Base-by-base conservation (phyloP, 64 coral and sea anemone species). In the Montipora capricornis region DNA sequence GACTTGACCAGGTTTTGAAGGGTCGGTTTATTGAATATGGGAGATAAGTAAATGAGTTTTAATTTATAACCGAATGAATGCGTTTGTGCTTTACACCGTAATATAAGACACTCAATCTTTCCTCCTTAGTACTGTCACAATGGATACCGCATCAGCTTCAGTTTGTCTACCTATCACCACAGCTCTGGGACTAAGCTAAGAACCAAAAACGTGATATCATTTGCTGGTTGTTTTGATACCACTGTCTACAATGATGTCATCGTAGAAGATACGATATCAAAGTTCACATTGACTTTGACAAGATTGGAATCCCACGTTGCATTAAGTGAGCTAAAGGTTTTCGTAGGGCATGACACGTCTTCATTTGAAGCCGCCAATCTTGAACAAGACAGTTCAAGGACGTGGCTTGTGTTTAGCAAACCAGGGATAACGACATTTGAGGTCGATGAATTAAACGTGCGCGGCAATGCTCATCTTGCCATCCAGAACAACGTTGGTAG, bases 221-320 rank as follows among this genome's bases (percentile, higher is more conserved):
- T 93, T 66, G 85, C 87, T 48, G 83, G 84, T 17, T 98, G 97
- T 66, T 96, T 91, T 76, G 81, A 98, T 77, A 98, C 97, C 80
- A 84, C 82, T 14, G 50, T 96, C 8, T 98, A 91, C 75, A 62
- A 91, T 10, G 97, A 98, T 80, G 76, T 95, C 6, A 61, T 13
- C 26, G 91, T 98, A 20, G 37, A 87, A 76, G 75, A 89, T 66
- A 76, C 80, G 4, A 75, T 98, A 1, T 55, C 77, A 44, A 73
- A 90, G 61, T 81, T 98, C 57, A 46, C 77, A 16, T 50, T 98
- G n/a, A 83, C 58, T 2, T 24, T 96, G n/a, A 91, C 83, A 8
- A 84, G 91, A 6, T 70, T 98, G 8, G 88, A 95, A 73, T 94
- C 78, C 8, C 14, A 51, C 44, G 74, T 93, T 93, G 76, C 92